phyloP scores from a whole-genome alignment of 1,140 invertebrate genomes.

The Antheraea mylitta region DNA sequence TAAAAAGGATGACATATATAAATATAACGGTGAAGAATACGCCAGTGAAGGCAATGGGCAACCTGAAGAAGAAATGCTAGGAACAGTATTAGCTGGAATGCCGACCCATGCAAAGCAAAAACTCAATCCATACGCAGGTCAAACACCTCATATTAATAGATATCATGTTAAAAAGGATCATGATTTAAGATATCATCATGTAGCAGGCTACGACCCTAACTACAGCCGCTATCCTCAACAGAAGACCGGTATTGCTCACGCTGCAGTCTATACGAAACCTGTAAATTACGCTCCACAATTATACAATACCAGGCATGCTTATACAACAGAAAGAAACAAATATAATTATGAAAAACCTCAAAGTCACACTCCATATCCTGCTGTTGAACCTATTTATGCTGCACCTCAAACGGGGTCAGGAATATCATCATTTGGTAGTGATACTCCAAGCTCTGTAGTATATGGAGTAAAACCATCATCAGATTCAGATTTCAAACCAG shows the following conservation, averaged over 20 bases:
- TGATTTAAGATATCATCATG: slow-evolving; percentile 71
- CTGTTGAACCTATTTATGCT: slow-evolving; percentile 71
- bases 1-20: slow-evolving; percentile 81
- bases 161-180: slow-evolving; percentile 72
- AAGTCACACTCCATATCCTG: slow-evolving; percentile 55
- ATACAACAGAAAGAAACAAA: slow-evolving; percentile 55
- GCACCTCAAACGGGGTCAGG: slow-evolving; percentile 57
- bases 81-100: slow-evolving; percentile 87
- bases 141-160: slow-evolving; percentile 58
- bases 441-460: slow-evolving; percentile 60
- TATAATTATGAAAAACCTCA: slow-evolving; percentile 45
- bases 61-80: slow-evolving; percentile 86
- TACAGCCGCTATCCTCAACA: slow-evolving; percentile 69
- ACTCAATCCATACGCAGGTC: slow-evolving; percentile 69
- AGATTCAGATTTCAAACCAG: slow-evolving; percentile 67
- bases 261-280: slow-evolving; percentile 67
- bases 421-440: slow-evolving; percentile 52
- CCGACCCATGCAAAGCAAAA: slow-evolving; percentile 74
- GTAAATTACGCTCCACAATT: slow-evolving; percentile 57
- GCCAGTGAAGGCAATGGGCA: slow-evolving; percentile 81
- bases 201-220: slow-evolving; percentile 61
- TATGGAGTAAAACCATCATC: slow-evolving; percentile 64
- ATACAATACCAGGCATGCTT: slow-evolving; percentile 64
- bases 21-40: slow-evolving; percentile 83
- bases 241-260: slow-evolving; percentile 73